Conservation (phyloP, 2,888 invertebrate species). For the Mycogona germanica region DNA sequence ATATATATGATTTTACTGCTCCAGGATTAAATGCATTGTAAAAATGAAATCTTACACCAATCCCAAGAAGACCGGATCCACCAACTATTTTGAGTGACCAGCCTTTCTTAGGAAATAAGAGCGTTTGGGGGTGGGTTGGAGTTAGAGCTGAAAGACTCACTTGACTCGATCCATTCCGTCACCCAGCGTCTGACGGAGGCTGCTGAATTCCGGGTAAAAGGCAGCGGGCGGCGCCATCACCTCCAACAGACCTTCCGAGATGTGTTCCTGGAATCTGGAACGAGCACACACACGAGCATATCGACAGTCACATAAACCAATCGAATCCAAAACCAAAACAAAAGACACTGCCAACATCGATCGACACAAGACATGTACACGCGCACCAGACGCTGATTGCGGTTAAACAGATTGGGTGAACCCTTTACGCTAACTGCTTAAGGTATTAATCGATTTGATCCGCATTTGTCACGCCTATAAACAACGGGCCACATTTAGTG, state of each 20-base stretch:
- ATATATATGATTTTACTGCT: no score
- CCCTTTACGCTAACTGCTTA: no score
- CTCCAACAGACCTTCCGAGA: constrained; percentile 71
- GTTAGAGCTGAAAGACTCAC: no score
- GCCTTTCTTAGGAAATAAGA: background rate
- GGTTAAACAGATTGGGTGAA: no score
- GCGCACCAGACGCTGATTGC: no score
- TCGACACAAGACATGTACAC: no score
- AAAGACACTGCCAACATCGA: background rate
- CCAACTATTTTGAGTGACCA: background rate
- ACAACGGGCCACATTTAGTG: no score
- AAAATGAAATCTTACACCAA: background rate
- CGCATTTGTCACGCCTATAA: no score
- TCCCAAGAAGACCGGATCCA: background rate
- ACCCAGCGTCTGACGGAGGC: constrained; percentile 63
- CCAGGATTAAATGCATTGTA: no score
- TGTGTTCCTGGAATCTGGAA: constrained; percentile 56
- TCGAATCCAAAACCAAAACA: constrained; percentile 1
- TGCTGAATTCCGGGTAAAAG: constrained; percentile 78
- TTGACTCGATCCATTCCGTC: constrained; percentile 61
- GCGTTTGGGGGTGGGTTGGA: background rate
- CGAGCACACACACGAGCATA: background rate
- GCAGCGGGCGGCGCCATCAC: constrained; percentile 70
- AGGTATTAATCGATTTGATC: no score
- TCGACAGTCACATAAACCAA: background rate